Evolutionary conservation across 1,140 invertebrate genomes (phyloP), one percentile per base, ranked within the genome.

Genomic region (Neelides sp.): DNA sequence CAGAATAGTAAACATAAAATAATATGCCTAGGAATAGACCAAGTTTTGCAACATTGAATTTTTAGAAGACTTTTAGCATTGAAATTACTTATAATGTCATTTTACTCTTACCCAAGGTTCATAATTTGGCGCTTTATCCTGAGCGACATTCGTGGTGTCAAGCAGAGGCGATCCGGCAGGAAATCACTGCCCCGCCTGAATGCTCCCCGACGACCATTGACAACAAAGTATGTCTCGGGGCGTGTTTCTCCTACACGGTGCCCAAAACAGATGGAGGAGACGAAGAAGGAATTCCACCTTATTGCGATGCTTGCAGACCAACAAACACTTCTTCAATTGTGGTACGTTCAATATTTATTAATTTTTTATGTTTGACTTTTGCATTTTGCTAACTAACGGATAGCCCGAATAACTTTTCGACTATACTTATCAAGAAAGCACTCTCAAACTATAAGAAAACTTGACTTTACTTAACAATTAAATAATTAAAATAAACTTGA

Each of bases 131-230:
- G 0, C 37, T 61, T 30, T 61, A 57, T 34, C 59, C 59, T 1
- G 59, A 61, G 34, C 41, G 59, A n/a, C 59, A 61, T 27, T 57
- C 55, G 1, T 61, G 59, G 59, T 61, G 59, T 53, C 59, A 61
- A 45, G 53, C 48, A 1, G 50, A 51, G 4, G 39, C 51, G 5
- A 61, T 61, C 34, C 48, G 53, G 4, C 59, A 61, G 51, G 59
- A 61, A 35, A 57, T 61, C 22, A 27, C 52, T n/a, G 44, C 54
- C 2, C 19, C 42, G 42, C 52, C 55, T 26, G 59, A 61, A 45
- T 61, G 59, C 41, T 17, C 45, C 13, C 50, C 55, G 10, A 49
- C 15, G 28, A 54, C 55, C 10, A 61, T 61, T 24, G 59, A 61
- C 53, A 61, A 61, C 35, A 48, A 55, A 2, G 59, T 61, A 8